Conservation (phyloP, 2,113 vertebrate species). For the Ptilonorhynchus violaceus region DNA sequence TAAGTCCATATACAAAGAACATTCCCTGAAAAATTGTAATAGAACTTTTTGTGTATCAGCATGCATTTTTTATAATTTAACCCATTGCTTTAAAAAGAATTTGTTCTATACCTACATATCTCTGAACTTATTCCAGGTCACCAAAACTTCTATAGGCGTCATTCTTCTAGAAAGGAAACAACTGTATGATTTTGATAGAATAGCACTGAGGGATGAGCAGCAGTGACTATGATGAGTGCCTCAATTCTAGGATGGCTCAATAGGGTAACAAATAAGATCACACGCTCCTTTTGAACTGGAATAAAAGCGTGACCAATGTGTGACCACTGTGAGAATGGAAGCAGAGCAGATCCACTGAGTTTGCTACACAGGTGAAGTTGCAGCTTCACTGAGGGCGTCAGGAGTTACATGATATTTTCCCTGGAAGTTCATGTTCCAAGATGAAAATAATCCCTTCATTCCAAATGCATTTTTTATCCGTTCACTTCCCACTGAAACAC, state of each 20-base stretch:
- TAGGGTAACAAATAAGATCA: not conserved
- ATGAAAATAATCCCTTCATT: not conserved
- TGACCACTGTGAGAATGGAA: not conserved
- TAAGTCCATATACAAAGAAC: not conserved
- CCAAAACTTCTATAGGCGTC: not conserved
- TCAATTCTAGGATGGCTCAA: not conserved
- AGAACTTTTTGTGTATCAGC: not conserved
- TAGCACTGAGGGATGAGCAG: not conserved
- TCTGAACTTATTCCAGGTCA: not conserved
- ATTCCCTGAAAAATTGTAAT: not conserved
- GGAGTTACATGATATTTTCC: not conserved
- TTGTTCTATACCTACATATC: not conserved
- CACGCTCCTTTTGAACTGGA: not conserved
- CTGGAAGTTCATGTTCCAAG: not conserved
- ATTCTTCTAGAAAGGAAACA: not conserved
- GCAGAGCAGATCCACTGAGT: not conserved
- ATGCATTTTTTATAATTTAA: not conserved
- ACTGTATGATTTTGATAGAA: not conserved
- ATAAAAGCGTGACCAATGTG: rapidly evolving
- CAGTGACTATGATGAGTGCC: not conserved
- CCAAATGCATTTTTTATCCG: not conserved
- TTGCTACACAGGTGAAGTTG: not conserved
- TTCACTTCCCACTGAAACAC: not conserved
- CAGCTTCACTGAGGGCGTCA: not conserved
- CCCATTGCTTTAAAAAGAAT: not conserved